Conservation (phyloP, 1,140 invertebrate genomes). For the Tetragonula clypearis region DNA sequence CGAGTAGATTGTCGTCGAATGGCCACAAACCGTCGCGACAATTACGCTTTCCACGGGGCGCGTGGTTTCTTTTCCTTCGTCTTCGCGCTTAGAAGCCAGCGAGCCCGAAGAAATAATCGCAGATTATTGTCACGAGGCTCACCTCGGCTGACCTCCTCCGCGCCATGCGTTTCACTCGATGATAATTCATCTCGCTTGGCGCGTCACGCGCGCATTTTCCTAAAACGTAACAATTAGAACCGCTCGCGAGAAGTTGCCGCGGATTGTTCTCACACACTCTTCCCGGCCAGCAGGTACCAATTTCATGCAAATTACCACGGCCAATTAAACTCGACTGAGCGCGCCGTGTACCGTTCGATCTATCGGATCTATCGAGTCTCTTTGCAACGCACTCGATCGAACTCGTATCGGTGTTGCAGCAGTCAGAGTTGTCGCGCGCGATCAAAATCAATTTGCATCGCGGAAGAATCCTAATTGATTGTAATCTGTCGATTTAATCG, state of each 20-base stretch:
- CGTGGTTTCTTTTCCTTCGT: constrained; percentile 8
- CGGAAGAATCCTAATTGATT: constrained; percentile 15
- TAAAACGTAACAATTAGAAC: constrained; percentile 55
- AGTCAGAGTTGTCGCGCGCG: not conserved
- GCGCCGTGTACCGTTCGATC: not conserved
- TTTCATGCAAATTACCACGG: constrained; percentile 1
- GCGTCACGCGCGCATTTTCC: constrained; percentile 44
- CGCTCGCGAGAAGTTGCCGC: too few species aligned
- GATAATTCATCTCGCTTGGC: constrained; percentile 58
- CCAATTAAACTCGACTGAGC: not conserved
- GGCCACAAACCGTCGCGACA: constrained; percentile 17
- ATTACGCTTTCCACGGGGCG: constrained; percentile 41
- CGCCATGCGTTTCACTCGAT: constrained; percentile 58
- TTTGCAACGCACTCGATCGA: too few species aligned
- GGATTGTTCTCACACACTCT: not conserved
- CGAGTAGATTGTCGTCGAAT: not conserved
- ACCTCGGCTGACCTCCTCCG: constrained; percentile 51
- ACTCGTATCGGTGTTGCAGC: too few species aligned
- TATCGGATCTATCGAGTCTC: not conserved
- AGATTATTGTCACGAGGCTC: constrained; percentile 64
- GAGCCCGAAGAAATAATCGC: constrained; percentile 63
- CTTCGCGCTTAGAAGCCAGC: constrained; percentile 34
- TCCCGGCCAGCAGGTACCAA: not conserved
- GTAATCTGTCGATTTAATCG: not conserved
- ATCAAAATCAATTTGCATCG: constrained; percentile 31